Base-by-base conservation (phyloP, 2,113 vertebrate species). In the Anser cygnoides region DNA sequence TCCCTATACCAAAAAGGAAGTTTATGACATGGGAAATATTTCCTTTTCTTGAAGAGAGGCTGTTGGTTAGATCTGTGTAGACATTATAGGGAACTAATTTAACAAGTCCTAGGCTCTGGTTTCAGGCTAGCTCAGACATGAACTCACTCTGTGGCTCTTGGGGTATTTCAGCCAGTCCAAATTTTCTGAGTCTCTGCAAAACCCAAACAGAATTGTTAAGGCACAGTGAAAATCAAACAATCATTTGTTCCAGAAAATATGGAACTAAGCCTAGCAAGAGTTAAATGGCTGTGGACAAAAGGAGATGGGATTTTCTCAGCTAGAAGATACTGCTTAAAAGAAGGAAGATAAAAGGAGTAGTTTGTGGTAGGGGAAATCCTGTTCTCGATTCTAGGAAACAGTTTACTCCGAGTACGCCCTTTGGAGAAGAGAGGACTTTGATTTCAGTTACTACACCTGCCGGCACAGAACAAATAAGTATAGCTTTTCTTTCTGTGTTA, bases 281-380 rank as follows among this genome's bases (percentile, higher is more conserved):
- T 84, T 94, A 89, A 94, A 55, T 31, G 41, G 37, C 2, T 0
- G 6, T 20, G 33, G 28, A 26, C 65, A 70, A 55, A 87, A 91
- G 50, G 31, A 82, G 21, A 17, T 73, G 86, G 77, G 92, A 49
- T 44, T 96, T 95, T 92, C 95, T 93, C 83, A 89, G 37, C 44
- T 89, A 88, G 84, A 95, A 84, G 88, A 58, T 15, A 26, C 49
- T 54, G n/a, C 33, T 41, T 28, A 73, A 33, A 84, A 89, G 85
- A 89, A 82, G 70, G 92, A 97, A 96, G 73, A 76, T 23, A 81
- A 96, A 96, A 92, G 70, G 44, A 94, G 85, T 85, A 94, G 77
- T 93, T 87, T 46, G 65, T n/a, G 73, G 80, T 78, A 28, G 70
- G 89, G 90, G 41, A 94, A 97, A 58, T 33, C 66, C 71, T 3